These are phyloP conservation scores for Falco naumanni DNA, from an alignment of 2,797 vertebrate species.

Conservation along the genomic window DNA sequence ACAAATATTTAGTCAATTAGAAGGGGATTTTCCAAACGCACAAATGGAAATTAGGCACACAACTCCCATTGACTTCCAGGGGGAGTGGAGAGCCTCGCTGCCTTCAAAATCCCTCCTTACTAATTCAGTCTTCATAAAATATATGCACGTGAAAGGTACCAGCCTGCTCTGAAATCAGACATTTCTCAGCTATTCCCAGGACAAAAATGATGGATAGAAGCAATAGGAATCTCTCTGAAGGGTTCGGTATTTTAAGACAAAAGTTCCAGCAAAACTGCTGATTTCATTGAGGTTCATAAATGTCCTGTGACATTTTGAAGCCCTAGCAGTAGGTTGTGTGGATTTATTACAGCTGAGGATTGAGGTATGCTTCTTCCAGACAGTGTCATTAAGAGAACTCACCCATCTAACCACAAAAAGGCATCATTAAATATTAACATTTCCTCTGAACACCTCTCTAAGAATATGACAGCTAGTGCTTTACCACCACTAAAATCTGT, in stretches of 20 bases:
- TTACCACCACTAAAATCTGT: not conserved
- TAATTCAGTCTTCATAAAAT: not conserved
- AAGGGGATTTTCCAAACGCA: slow-evolving; percentile 29
- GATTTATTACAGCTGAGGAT: not conserved
- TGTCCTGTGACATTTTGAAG: not conserved
- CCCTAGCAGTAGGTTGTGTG: not conserved
- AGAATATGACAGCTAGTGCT: not conserved
- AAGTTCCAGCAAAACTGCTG: not conserved
- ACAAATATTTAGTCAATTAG: slow-evolving; percentile 29
- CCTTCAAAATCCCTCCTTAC: not conserved
- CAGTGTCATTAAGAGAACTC: slow-evolving; percentile 9
- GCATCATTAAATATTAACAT: slow-evolving; percentile 55
- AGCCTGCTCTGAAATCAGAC: not conserved
- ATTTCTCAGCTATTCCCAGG: not conserved
- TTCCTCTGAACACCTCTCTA: slow-evolving; percentile 26
- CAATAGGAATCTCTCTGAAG: not conserved
- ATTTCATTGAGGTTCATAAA: not conserved
- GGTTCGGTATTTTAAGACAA: not conserved
- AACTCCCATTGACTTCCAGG: not conserved
- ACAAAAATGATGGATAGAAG: not conserved
- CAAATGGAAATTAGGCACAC: not conserved
- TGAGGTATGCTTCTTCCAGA: not conserved
- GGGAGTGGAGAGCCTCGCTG: not conserved
- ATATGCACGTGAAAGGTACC: not conserved
- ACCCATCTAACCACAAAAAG: not conserved